These are phyloP conservation scores for Rugalucina vietnamica DNA, from an alignment of 2,888 invertebrate species.

Conservation along the genomic window DNA sequence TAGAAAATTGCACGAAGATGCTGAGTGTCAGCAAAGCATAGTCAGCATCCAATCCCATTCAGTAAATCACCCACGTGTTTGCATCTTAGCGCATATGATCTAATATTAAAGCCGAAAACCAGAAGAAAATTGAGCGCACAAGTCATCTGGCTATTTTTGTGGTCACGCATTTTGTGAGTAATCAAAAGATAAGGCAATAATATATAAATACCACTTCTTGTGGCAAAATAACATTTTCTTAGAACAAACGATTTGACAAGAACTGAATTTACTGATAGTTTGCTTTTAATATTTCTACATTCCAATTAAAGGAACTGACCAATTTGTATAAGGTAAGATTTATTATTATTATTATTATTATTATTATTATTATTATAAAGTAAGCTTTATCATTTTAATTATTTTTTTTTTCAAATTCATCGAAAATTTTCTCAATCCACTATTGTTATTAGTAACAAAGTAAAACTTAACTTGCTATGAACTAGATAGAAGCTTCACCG, in stretches of 20 bases:
- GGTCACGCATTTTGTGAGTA: constrained; percentile 1
- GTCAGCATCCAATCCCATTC: background rate
- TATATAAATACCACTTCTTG: background rate
- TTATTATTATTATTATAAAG: no score
- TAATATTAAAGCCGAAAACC: background rate
- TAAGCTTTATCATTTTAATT: no score
- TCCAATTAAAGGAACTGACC: background rate
- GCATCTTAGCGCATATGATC: background rate
- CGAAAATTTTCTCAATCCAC: no score
- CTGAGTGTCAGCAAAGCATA: background rate
- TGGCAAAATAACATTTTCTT: background rate
- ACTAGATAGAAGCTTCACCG: no score
- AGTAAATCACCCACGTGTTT: background rate
- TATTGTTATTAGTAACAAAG: no score
- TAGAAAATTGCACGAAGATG: background rate
- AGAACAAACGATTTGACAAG: background rate
- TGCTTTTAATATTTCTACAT: background rate
- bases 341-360: no score
- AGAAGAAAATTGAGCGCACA: background rate
- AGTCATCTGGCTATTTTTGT: background rate
- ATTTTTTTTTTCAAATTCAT: no score
- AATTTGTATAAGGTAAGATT: no score
- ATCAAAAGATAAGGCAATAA: background rate
- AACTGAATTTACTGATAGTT: background rate
- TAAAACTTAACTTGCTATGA: no score